Evolutionary conservation across 2,113 vertebrate species (phyloP).

Genomic region (Pseudorhombus dupliciocellatus): DNA sequence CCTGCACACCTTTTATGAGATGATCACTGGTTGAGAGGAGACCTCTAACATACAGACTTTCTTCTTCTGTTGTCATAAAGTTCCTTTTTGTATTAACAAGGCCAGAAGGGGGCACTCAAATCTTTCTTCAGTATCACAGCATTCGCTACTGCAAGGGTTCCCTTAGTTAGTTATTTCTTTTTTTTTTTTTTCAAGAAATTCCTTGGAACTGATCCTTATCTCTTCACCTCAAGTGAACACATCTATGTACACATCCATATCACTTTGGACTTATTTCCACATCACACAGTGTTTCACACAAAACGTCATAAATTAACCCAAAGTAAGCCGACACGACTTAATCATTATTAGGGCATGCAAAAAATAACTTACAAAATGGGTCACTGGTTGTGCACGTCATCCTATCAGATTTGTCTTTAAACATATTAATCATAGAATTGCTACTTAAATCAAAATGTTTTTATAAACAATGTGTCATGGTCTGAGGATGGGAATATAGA

Average conservation of each 20-base stretch:
- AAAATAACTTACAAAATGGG: not conserved
- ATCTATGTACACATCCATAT: no score
- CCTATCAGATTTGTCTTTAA: not conserved
- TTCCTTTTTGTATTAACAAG: not conserved
- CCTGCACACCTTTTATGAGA: not conserved
- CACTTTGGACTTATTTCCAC: no score
- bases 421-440: not conserved
- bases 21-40: not conserved
- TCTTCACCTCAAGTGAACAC: no score
- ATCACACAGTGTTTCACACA: not conserved
- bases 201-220: no score
- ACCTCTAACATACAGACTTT: not conserved
- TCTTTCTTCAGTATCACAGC: no score
- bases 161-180: no score
- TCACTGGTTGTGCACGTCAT: not conserved
- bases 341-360: not conserved
- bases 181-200: no score
- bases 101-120: not conserved
- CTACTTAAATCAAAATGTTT: not conserved
- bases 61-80: not conserved
- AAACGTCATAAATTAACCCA: not conserved
- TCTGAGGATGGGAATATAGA: not conserved
- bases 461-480: not conserved
- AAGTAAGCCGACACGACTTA: not conserved
- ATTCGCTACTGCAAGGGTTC: no score